phyloP scores from a whole-genome alignment of 2,888 invertebrate genomes.

The Apamea epomidion region DNA sequence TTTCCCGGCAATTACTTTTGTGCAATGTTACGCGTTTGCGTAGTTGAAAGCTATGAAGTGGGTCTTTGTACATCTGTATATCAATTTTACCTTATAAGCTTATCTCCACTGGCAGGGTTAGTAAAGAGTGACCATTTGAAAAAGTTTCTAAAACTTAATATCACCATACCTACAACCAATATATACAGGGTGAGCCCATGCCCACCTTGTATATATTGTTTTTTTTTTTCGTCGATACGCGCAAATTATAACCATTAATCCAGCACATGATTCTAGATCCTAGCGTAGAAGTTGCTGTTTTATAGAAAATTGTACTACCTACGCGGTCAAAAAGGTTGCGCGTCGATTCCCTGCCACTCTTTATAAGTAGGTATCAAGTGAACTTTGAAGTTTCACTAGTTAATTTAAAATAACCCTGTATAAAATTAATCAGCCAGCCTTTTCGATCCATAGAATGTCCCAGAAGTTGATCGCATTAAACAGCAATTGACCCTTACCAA shows the following conservation, averaged over 20 bases:
- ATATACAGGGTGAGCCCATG: neutral
- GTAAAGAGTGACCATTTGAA: neutral
- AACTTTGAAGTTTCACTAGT: neutral
- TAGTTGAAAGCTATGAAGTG: neutral
- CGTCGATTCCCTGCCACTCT: no score
- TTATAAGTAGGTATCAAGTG: neutral
- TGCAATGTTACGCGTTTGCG: no score
- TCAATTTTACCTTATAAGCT: neutral
- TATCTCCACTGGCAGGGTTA: neutral
- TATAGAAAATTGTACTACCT: no score
- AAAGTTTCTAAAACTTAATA: neutral
- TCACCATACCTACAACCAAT: neutral
- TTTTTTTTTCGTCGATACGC: no score
- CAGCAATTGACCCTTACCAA: slow-evolving; percentile 13
- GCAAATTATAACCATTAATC: no score
- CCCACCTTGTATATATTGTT: no score
- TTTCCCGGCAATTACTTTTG: neutral
- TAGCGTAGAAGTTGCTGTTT: no score
- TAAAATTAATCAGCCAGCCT: neutral
- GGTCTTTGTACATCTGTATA: neutral
- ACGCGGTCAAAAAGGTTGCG: no score
- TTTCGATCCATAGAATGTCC: neutral
- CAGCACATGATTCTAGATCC: no score
- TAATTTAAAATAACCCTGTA: neutral
- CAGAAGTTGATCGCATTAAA: neutral